Base-by-base conservation (phyloP, 2,888 invertebrate species). In the Schizaphis graminum region DNA sequence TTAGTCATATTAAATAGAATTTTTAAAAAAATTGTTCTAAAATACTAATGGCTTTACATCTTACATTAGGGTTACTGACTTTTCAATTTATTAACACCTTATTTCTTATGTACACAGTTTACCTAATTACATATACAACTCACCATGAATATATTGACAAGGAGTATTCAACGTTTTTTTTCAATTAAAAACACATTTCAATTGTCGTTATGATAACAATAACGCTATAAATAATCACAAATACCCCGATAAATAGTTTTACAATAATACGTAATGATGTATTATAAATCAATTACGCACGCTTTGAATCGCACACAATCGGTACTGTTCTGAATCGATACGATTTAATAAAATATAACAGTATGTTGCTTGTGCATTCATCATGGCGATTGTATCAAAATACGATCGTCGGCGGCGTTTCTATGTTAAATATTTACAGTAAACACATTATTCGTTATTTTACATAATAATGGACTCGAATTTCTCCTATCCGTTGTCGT, bases 371-470 rank as follows among this genome's bases (percentile, higher is more conserved):
- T 13, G 67, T n/a, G 0, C 21, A 24, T 77, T 21, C 35, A 35
- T 77, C 35, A 21, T 21, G 8, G 10, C 21, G 77, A 77, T 77
- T 77, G 3, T 41, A 77, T 77, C 35, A 35, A 67, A 77, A 8
- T 35, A 21, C 35, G 8, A 77, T 35, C 21, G 8, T 77, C 77
- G 21, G 35, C 21, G 77, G n/a, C 77, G 90, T 90, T 90, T 90
- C 90, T 67, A 90, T 90, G 90, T 24, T 77, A 35, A 77, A 90
- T 90, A 67, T n/a, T 77, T 77, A 77, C 77, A 35, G 77, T 41
- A 77, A 77, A 77, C 35, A 90, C 90, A 57, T 13, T 44, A 28
- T 57, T 89, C 28, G 13, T 89, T 89, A 41, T 57, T 89, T 16
- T 41, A 57, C 11, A 41, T 89, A 11, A 41, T 35, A 41, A 35